Evolutionary conservation across 2,888 invertebrate genomes (phyloP).

Genomic region (Polyommatus iphigenia): DNA sequence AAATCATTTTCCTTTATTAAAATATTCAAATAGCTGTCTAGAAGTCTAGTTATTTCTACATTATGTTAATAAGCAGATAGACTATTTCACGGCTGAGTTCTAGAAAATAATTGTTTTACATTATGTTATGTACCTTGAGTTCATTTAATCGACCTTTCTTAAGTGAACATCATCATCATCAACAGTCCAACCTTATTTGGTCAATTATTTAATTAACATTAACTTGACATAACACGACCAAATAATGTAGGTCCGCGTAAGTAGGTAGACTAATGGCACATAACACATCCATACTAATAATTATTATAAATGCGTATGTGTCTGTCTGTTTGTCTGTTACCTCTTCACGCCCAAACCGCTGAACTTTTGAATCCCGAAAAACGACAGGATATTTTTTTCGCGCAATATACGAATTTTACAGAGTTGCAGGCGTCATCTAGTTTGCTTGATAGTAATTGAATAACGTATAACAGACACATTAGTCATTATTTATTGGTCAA

Average conservation of each 20-base stretch:
- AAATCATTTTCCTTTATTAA: not conserved
- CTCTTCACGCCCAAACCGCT: no score
- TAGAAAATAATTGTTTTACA: constrained; percentile 2
- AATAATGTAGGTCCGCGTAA: not conserved
- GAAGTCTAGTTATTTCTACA: not conserved
- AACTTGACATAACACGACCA: not conserved
- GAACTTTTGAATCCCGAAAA: no score
- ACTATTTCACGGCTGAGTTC: not conserved
- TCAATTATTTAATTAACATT: no score
- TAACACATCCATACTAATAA: no score
- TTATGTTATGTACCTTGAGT: not conserved
- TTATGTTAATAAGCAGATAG: constrained; percentile 14
- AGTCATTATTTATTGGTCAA: not conserved
- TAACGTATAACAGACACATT: not conserved
- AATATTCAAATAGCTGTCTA: not conserved
- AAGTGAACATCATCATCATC: not conserved
- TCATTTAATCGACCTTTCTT: not conserved
- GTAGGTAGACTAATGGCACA: no score
- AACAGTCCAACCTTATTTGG: not conserved
- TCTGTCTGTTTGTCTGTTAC: no score
- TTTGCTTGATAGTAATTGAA: not conserved
- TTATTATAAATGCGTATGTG: no score
- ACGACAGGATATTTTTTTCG: no score
- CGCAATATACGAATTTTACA: no score
- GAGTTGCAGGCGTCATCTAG: no score